phyloP scores from a whole-genome alignment of 2,113 vertebrate species.

The Malurus melanocephalus region DNA sequence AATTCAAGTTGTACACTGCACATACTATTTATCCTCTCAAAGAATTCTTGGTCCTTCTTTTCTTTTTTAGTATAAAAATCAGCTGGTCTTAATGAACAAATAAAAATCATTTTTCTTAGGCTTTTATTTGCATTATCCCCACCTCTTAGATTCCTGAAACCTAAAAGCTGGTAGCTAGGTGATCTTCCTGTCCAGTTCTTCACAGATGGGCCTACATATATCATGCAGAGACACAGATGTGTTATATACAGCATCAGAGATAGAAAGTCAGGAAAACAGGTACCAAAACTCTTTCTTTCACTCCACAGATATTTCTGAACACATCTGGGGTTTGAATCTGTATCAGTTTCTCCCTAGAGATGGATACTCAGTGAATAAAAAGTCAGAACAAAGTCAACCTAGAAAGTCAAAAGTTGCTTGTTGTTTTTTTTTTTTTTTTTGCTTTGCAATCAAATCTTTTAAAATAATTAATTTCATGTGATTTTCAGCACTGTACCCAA shows the following conservation, averaged over 20 bases:
- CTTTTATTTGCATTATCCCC: neutral
- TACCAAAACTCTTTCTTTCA: neutral
- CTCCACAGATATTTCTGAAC: neutral
- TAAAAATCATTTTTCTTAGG: neutral
- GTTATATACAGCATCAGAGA: accelerated
- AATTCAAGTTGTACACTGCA: neutral
- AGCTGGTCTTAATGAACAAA: neutral
- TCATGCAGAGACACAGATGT: neutral
- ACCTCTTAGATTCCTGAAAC: neutral
- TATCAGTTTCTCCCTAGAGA: neutral
- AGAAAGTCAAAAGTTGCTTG: neutral
- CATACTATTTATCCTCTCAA: neutral
- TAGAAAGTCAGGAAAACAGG: neutral
- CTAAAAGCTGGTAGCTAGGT: neutral
- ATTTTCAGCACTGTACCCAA: neutral
- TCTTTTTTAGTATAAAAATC: neutral
- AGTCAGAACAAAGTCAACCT: neutral
- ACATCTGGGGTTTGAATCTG: neutral
- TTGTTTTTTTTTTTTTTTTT: neutral
- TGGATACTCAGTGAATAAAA: neutral
- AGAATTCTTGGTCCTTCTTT: neutral
- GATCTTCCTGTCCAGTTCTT: neutral
- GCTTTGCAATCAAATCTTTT: neutral
- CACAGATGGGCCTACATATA: neutral
- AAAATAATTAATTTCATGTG: neutral